Conservation (phyloP, 2,797 vertebrate genomes). For the Sebastes aleutianus region DNA sequence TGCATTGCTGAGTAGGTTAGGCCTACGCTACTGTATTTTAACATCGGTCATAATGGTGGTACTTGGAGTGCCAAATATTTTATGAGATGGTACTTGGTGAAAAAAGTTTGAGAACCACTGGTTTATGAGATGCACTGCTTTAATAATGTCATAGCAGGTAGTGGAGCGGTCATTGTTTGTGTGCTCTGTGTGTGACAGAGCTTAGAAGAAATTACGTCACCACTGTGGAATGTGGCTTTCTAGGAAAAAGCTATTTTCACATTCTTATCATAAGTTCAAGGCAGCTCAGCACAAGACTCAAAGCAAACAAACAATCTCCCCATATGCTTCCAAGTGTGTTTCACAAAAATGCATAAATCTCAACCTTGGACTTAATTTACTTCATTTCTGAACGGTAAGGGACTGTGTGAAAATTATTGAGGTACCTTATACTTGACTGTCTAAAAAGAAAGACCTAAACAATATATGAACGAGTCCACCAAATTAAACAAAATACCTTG, state of each 20-base stretch:
- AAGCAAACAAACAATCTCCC: background rate
- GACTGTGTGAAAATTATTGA: background rate
- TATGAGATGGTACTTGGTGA: too few relatives aligned
- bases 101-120: too few relatives aligned
- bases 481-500: background rate
- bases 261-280: background rate
- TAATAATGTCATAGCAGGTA: background rate
- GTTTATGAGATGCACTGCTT: background rate
- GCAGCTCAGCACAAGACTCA: background rate
- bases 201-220: constrained; percentile 11
- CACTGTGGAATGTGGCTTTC: constrained; percentile 21
- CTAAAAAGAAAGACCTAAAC: background rate
- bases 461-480: background rate
- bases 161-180: background rate
- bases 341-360: background rate
- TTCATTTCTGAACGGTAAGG: background rate
- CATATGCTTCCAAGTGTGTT: background rate
- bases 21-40: too few relatives aligned
- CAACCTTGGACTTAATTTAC: background rate
- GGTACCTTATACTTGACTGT: background rate
- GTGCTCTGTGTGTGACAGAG: constrained; percentile 10
- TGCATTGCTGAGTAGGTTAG: too few relatives aligned
- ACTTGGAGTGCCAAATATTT: too few relatives aligned
- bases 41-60: too few relatives aligned
- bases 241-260: constrained; percentile 9